A percentile compares a stretch with the other conserved stretches of the same genome.
Evolutionary conservation across 2,113 vertebrate species (phyloP).

Genomic region (Gavialis gangeticus): DNA sequence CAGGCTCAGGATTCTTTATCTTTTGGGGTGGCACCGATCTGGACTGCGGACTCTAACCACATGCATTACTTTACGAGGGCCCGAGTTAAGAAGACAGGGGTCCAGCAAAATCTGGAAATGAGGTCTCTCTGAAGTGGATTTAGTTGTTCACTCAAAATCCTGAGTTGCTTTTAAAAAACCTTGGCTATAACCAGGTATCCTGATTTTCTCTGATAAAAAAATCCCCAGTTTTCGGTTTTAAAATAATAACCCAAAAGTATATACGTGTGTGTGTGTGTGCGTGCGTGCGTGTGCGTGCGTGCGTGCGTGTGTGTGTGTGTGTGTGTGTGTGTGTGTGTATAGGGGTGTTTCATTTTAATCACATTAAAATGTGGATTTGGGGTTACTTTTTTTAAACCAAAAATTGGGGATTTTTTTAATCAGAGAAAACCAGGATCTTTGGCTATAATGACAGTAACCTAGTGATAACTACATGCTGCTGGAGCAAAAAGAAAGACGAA

Average conservation of each 20-base stretch:
- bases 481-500: neutral
- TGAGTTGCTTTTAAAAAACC: neutral
- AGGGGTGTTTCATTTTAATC: too few species aligned
- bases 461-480: neutral
- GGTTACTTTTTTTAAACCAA: too few species aligned
- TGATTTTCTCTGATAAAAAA: too few species aligned
- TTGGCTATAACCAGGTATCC: too few species aligned
- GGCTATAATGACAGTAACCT: neutral
- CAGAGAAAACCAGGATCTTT: neutral
- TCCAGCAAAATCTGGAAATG: neutral
- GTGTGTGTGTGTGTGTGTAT: too few species aligned
- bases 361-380: too few species aligned
- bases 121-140: neutral
- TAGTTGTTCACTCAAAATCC: neutral
- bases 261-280: too few species aligned
- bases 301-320: too few species aligned
- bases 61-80: neutral
- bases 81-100: neutral
- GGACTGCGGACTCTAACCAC: neutral
- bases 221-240: too few species aligned
- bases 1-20: neutral
- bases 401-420: too few species aligned
- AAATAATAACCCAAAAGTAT: too few species aligned
- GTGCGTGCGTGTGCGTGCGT: too few species aligned
- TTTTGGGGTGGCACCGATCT: neutral